Evolutionary conservation across 2,113 vertebrate species (phyloP), one percentile per base, ranked within the genome.

Genomic region (Peromyscus californicus): DNA sequence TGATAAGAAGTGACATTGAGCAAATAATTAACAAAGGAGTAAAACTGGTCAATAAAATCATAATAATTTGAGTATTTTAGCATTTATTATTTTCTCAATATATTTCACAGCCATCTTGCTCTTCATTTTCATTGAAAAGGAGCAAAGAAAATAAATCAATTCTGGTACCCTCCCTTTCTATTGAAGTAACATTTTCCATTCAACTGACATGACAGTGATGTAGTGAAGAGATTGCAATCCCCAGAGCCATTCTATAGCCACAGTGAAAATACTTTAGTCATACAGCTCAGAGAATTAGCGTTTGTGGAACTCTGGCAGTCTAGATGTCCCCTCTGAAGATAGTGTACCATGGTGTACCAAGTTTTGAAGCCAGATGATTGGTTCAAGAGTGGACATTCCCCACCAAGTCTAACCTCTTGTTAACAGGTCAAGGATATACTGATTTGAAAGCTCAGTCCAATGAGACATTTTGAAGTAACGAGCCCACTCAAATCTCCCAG

Each of bases 61-160:
- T 22, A 67, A 76, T 74, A 76, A 90, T 63, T 89, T 48, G 63
- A 78, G 45, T 89, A 69, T 42, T 59, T 95, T 48, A 93, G 65
- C 15, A 74, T 92, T 90, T 88, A 54, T 93, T 63, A 69, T 89
- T 86, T 88, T 94, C 76, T 42, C 6, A 83, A 83, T 67, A 19
- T 8, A 80, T 82, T 89, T 78, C 42, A 82, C 78, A 76, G 7
- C 39, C 22, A 89, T n/a, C 29, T 89, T 78, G 51, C 59, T 83
- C 51, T 89, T 59, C 95, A 79, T 2, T 91, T 48, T n/a, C 67
- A 78, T 5, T 75, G 33, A 45, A 94, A 54, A 91, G n/a, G 75
- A 92, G 16, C 80, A 15, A 76, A 57, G 89, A 26, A 26, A 89
- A 70, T 19, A 24, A 39, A 45, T 29, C 57, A 76, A 9, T 59